Evolutionary conservation across 2,888 invertebrate genomes (phyloP).

Genomic region (Pheosia tremula): DNA sequence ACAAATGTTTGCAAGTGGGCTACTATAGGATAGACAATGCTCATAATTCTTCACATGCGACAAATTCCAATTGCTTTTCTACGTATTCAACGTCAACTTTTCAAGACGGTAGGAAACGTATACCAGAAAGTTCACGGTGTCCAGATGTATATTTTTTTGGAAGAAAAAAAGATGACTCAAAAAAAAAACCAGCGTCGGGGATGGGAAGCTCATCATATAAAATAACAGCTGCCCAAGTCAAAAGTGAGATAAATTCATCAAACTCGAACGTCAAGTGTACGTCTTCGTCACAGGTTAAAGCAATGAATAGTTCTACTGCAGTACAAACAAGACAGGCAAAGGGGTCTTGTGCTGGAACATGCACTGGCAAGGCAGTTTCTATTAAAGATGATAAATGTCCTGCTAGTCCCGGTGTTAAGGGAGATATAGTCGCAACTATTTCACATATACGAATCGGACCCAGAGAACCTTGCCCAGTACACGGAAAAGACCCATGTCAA

Average conservation of each 20-base stretch:
- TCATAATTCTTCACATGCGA: slow-evolving; percentile 16
- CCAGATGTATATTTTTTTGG: slow-evolving; percentile 68
- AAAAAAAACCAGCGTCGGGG: slow-evolving; percentile 45
- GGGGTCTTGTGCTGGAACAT: slow-evolving; percentile 41
- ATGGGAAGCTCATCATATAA: slow-evolving; percentile 54
- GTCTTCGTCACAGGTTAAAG: slow-evolving; percentile 32
- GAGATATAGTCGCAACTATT: slow-evolving; percentile 65
- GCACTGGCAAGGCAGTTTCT: slow-evolving; percentile 53
- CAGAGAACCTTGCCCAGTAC: slow-evolving; percentile 60
- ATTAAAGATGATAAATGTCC: slow-evolving; percentile 62
- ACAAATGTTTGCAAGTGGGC: slow-evolving; percentile 73
- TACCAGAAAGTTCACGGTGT: slow-evolving; percentile 31
- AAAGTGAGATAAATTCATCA: slow-evolving; percentile 18
- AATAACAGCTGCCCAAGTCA: slow-evolving; percentile 17
- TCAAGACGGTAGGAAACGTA: slow-evolving; percentile 23
- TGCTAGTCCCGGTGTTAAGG: slow-evolving; percentile 43
- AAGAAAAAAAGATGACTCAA: slow-evolving; percentile 49
- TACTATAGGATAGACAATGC: slow-evolving; percentile 16
- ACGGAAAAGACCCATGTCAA: slow-evolving; percentile 62
- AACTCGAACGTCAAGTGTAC: slow-evolving; percentile 25
- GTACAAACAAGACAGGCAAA: slow-evolving; percentile 46
- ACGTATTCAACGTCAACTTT: slow-evolving; percentile 38
- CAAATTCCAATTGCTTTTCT: slow-evolving; percentile 41
- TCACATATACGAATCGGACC: slow-evolving; percentile 72
- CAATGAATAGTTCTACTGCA: slow-evolving; percentile 25